These are phyloP conservation scores for Drosophila paramelanica DNA, from an alignment of 2,888 invertebrate species.

Conservation along the genomic window DNA sequence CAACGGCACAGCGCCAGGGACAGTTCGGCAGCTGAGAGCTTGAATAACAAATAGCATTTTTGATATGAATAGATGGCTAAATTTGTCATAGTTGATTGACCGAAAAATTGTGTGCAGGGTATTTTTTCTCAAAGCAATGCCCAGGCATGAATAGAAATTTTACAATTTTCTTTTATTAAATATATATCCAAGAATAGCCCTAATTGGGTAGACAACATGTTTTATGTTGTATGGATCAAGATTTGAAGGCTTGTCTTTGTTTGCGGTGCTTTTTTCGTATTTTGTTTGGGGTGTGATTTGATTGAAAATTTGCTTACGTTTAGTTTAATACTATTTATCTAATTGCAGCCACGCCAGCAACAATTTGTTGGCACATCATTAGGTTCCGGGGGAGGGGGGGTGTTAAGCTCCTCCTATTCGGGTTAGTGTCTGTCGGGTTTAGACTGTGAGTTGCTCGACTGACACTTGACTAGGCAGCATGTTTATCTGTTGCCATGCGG, in stretches of 20 bases:
- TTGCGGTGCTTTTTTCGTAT: too few relatives aligned
- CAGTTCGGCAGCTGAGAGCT: conserved; percentile 28
- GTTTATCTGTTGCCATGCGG: conserved; percentile 45
- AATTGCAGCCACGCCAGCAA: conserved; percentile 19
- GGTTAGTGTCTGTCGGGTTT: neutral
- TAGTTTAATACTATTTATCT: neutral
- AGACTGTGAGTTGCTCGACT: conserved; percentile 8
- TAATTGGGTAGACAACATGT: conserved; percentile 31
- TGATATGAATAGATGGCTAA: conserved; percentile 54
- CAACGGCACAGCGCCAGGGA: conserved; percentile 16
- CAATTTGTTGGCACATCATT: conserved; percentile 28
- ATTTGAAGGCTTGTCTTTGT: neutral
- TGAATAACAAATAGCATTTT: conserved; percentile 60
- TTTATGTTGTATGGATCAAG: neutral
- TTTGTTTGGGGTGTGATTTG: neutral
- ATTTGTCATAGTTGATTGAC: conserved; percentile 66
- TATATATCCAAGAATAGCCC: conserved; percentile 25
- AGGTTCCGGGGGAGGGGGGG: neutral
- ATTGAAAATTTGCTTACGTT: neutral
- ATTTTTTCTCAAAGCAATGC: conserved; percentile 1
- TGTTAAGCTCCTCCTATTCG: neutral
- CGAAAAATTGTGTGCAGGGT: conserved; percentile 56
- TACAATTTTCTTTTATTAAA: conserved; percentile 8
- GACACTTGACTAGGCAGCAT: conserved; percentile 31
- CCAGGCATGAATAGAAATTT: conserved; percentile 10